Evolutionary conservation across 2,797 vertebrate species (phyloP), one percentile per base, ranked within the genome.

Genomic region (Anisognathus igniventris): DNA sequence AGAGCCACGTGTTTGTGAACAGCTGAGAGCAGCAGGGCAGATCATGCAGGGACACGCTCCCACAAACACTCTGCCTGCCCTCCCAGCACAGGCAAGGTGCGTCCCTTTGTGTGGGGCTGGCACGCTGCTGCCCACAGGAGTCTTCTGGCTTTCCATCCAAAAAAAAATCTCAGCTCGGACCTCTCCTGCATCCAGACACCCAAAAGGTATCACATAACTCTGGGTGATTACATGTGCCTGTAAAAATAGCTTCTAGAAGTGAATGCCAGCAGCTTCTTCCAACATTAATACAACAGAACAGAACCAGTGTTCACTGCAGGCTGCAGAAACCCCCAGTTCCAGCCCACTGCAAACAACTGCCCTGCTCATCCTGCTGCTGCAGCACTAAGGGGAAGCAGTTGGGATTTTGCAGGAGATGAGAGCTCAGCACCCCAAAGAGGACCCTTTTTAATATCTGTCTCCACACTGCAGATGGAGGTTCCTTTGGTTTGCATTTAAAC

Each of bases 181-280:
- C 39, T 51, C 73, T 81, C 74, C 74, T 33, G 68, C 66, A 48
- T 12, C 45, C 92, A 88, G 66, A 86, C 71, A 72, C 87, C 87
- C 80, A 35, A 25, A 72, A 82, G 54, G 79, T 48, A 77, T 90
- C 92, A 8, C 9, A 0, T 48, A 89, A 57, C 88, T 90, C 23
- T 0, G 1, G 84, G 86, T 78, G 84, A 92, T 75, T 88, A 80
- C 73, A 51, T 0, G 22, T 1, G 62, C 70, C 78, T 90, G 78
- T 67, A 84, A 95, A 96, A 97, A 96, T 80, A 96, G 68, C 72
- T 82, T 28, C 65, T 68, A 47, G 54, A 42, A 84, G 68, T 13
- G 20, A 93, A 85, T 0, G 47, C 87, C 95, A 92, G 87, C 68
- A 78, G 58, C 47, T 71, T 45, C 78, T 86, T 93, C 94, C 95